Evolutionary conservation across 2,888 invertebrate genomes (phyloP).

Genomic region (Pherbina coryleti): DNA sequence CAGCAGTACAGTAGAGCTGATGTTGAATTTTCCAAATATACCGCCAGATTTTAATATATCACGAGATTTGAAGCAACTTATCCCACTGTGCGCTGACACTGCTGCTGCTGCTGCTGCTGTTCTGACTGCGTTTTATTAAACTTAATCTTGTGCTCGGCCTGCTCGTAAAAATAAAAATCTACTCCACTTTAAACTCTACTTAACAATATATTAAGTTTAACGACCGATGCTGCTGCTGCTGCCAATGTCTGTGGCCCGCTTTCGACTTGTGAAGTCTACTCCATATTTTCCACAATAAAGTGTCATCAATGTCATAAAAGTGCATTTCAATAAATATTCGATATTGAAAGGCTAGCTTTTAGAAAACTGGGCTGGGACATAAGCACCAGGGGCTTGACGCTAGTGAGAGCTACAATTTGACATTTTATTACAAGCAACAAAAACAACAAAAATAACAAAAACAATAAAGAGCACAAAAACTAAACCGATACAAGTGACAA

Average conservation of each 20-base stretch:
- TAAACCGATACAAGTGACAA: constrained; percentile 41
- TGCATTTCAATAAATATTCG: constrained; percentile 15
- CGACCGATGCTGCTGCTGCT: neutral
- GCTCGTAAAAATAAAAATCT: neutral
- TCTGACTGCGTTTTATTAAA: no score
- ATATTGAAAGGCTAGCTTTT: no score
- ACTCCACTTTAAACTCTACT: constrained; percentile 25
- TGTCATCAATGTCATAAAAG: constrained; percentile 31
- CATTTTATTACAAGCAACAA: constrained; percentile 38
- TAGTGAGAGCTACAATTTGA: constrained; percentile 51
- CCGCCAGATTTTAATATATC: no score
- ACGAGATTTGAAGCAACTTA: no score
- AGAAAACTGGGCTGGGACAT: neutral
- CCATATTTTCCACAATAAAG: constrained; percentile 35
- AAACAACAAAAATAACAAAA: neutral
- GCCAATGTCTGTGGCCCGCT: neutral
- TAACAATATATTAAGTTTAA: neutral
- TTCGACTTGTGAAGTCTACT: constrained; percentile 15
- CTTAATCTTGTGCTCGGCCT: no score
- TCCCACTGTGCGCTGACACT: no score
- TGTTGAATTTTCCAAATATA: neutral
- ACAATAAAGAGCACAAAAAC: constrained; percentile 38
- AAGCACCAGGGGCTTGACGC: neutral
- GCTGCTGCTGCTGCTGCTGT: no score
- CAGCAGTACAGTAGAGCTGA: neutral